phyloP scores from a whole-genome alignment of 2,888 invertebrate species.

The Drosophila tanythrix region DNA sequence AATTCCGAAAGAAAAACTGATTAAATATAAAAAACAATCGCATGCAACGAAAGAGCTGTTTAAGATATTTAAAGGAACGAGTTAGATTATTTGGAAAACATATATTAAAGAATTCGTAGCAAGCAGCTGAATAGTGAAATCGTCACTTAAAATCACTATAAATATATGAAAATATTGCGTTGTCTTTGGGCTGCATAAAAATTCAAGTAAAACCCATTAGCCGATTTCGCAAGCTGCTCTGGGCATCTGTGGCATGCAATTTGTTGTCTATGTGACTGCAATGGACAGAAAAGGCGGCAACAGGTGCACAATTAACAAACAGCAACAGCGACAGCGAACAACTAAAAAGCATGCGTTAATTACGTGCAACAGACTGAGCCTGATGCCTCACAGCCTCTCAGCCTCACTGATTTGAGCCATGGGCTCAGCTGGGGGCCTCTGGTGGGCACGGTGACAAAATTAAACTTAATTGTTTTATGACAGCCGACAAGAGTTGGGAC shows the following conservation, averaged over 20 bases:
- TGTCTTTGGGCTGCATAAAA: constrained; percentile 5
- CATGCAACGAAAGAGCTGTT: too few species aligned
- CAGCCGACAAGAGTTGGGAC: constrained; percentile 52
- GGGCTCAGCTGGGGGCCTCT: constrained; percentile 22
- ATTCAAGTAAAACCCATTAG: constrained; percentile 9
- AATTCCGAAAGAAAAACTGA: neutral
- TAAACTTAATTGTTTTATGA: constrained; percentile 82
- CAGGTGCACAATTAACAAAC: constrained; percentile 74
- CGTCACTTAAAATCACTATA: neutral
- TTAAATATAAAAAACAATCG: neutral
- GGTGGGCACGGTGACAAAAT: constrained; percentile 76
- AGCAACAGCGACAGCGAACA: constrained; percentile 40
- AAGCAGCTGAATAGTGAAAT: neutral
- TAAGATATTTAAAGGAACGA: neutral
- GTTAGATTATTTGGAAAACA: neutral
- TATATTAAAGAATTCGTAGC: neutral
- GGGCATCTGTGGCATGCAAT: constrained; percentile 52
- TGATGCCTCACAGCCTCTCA: constrained; percentile 20
- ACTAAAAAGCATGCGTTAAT: constrained; percentile 77
- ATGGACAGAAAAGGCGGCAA: constrained; percentile 71
- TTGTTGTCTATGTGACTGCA: constrained; percentile 40
- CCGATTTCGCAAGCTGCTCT: constrained; percentile 38
- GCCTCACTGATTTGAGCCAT: constrained; percentile 21
- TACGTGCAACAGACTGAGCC: constrained; percentile 39
- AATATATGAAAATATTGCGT: constrained; percentile 2